Evolutionary conservation across 2,113 vertebrate genomes (phyloP).

Genomic region (Mus spicilegus): DNA sequence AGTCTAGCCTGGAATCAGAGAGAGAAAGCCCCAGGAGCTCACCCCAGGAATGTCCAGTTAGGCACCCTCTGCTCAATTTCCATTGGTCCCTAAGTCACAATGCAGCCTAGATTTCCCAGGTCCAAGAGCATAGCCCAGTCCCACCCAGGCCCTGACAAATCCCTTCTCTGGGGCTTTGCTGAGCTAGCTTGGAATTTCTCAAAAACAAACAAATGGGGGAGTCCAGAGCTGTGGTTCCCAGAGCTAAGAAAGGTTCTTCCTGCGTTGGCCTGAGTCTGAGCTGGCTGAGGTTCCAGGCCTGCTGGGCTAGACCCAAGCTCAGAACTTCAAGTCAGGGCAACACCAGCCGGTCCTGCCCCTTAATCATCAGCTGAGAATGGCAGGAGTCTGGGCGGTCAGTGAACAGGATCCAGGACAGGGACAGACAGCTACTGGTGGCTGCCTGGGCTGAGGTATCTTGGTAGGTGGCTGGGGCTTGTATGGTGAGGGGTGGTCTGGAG

Average conservation of each 20-base stretch:
- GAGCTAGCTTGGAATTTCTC: constrained; percentile 78
- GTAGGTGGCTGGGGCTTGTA: not conserved
- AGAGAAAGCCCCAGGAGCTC: not conserved
- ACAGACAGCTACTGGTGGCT: not conserved
- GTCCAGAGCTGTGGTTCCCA: constrained; percentile 72
- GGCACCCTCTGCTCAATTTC: not conserved
- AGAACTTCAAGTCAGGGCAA: not conserved
- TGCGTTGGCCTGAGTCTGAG: constrained; percentile 48
- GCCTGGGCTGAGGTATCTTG: not conserved
- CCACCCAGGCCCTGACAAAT: constrained; percentile 66
- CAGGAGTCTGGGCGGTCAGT: not conserved
- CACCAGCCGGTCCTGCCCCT: not conserved
- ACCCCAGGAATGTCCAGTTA: not conserved
- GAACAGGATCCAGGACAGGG: not conserved
- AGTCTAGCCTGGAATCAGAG: not conserved
- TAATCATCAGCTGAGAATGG: rapidly evolving
- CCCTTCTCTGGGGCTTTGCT: constrained; percentile 62
- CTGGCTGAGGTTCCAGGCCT: not conserved
- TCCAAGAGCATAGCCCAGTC: not conserved
- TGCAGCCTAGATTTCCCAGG: constrained; percentile 27
- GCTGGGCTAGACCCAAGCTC: not conserved
- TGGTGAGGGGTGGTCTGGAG: not conserved
- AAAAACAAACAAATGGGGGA: constrained; percentile 80
- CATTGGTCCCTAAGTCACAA: not conserved
- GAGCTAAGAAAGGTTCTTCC: constrained; percentile 71